A percentile compares a stretch with the other conserved stretches of the same genome.
These are phyloP conservation scores for Apodemia mormo DNA, from an alignment of 2,888 invertebrate genomes.

Conservation along the genomic window DNA sequence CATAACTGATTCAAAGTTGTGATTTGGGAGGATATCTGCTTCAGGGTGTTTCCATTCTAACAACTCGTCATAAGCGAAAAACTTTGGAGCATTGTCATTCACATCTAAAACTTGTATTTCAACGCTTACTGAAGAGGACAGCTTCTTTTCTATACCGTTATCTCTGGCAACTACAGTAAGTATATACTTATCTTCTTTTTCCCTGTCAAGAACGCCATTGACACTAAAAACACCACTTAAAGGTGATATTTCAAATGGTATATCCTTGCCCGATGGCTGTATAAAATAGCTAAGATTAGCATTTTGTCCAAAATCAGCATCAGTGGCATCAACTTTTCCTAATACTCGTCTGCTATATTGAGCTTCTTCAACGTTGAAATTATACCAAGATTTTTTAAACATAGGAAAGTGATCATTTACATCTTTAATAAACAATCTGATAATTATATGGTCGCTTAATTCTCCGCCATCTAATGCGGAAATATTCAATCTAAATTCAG, in stretches of 20 bases:
- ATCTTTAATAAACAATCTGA: slow-evolving; percentile 88
- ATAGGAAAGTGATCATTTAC: slow-evolving; percentile 92
- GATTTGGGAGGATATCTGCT: slow-evolving; percentile 69
- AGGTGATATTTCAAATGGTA: slow-evolving; percentile 87
- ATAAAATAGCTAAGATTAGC: slow-evolving; percentile 88
- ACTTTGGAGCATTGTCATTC: slow-evolving; percentile 91
- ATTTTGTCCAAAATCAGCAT: slow-evolving; percentile 90
- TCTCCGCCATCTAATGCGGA: slow-evolving; percentile 90
- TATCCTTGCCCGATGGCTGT: slow-evolving; percentile 68
- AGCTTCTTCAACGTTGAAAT: slow-evolving; percentile 91
- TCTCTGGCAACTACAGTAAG: slow-evolving; percentile 89
- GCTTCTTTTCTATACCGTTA: slow-evolving; percentile 83
- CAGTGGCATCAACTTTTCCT: slow-evolving; percentile 89
- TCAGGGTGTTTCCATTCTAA: slow-evolving; percentile 74
- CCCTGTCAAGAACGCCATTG: slow-evolving; percentile 89
- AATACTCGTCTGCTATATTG: slow-evolving; percentile 86
- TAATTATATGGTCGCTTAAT: slow-evolving; percentile 85
- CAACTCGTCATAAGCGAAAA: slow-evolving; percentile 88
- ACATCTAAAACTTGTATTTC: slow-evolving; percentile 91
- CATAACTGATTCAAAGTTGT: slow-evolving; percentile 77
- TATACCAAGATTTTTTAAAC: slow-evolving; percentile 91
- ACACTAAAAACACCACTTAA: slow-evolving; percentile 86
- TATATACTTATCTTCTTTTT: slow-evolving; percentile 85
- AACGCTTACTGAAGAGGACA: slow-evolving; percentile 88
- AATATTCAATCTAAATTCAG: slow-evolving; percentile 88